phyloP scores from a whole-genome alignment of 1,140 invertebrate species.

The Octopus sinensis region DNA sequence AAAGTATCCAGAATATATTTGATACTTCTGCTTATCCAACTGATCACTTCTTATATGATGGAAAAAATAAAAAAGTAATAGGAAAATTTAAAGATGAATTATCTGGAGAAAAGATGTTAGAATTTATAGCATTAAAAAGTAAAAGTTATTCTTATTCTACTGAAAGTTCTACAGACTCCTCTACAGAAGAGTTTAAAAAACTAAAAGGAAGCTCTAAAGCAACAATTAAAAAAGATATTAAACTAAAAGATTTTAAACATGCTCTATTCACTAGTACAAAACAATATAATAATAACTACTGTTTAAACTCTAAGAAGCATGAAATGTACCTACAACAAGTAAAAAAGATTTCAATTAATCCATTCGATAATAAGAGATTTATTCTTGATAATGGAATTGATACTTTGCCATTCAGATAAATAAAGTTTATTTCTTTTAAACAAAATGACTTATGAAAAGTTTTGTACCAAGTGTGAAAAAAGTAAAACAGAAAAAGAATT shows the following conservation, averaged over 20 bases:
- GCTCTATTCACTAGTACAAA: background rate
- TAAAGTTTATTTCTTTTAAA: background rate
- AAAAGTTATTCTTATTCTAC: background rate
- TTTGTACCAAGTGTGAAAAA: background rate
- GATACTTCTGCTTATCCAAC: background rate
- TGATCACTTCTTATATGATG: background rate
- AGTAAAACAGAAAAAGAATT: background rate
- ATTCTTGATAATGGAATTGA: background rate
- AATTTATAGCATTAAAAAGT: background rate
- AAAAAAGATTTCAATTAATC: background rate
- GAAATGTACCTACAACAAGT: background rate
- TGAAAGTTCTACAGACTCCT: background rate
- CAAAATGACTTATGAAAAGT: background rate
- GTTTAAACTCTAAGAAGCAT: background rate
- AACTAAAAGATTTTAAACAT: background rate
- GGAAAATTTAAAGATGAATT: background rate
- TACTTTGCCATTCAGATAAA: background rate
- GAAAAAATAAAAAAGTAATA: background rate
- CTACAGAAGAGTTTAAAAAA: background rate
- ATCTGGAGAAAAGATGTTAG: background rate
- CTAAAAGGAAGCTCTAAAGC: background rate
- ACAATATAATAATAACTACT: background rate
- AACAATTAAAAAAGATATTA: background rate
- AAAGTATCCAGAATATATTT: background rate
- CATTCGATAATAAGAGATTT: background rate